Conservation (phyloP, 2,888 invertebrate species). For the Leistus spinibarbis region DNA sequence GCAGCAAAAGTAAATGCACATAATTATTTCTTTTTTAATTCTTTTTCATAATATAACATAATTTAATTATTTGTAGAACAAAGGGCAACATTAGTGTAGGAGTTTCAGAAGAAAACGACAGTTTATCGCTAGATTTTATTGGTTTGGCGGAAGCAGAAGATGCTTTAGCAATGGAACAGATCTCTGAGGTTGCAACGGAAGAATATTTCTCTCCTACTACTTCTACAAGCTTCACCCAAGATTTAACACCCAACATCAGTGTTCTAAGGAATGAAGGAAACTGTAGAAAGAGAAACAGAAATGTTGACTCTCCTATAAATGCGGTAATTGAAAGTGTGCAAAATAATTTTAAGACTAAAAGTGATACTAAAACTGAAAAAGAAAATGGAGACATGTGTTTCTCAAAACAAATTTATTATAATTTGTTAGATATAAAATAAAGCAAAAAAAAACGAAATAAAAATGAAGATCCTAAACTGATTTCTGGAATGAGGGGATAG, state of each 20-base stretch:
- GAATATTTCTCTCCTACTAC: neutral
- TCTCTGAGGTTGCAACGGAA: neutral
- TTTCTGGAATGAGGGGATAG: constrained; percentile 13
- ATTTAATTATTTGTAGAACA: constrained; percentile 10
- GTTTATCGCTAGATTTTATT: neutral
- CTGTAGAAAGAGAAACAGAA: neutral
- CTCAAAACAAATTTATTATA: constrained; percentile 18
- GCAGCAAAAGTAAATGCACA: constrained; percentile 17
- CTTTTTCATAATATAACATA: neutral
- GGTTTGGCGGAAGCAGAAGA: constrained; percentile 1
- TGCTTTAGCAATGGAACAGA: neutral
- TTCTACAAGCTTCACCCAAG: neutral
- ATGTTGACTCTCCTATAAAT: neutral
- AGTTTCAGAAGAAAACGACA: neutral
- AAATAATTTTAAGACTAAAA: neutral
- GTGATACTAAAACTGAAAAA: neutral
- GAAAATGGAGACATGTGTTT: constrained; percentile 21
- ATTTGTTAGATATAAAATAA: constrained; percentile 11
- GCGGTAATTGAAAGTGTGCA: constrained; percentile 13
- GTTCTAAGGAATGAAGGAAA: neutral
- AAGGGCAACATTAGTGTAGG: constrained; percentile 3
- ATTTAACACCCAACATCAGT: neutral
- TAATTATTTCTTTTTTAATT: neutral
- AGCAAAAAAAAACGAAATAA: constrained; percentile 11
- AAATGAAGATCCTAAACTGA: constrained; percentile 18